Percentiles rank a stretch among this genome's conserved stretches.
phyloP scores from a whole-genome alignment of 1,140 invertebrate genomes.

The Hestina assimilis region DNA sequence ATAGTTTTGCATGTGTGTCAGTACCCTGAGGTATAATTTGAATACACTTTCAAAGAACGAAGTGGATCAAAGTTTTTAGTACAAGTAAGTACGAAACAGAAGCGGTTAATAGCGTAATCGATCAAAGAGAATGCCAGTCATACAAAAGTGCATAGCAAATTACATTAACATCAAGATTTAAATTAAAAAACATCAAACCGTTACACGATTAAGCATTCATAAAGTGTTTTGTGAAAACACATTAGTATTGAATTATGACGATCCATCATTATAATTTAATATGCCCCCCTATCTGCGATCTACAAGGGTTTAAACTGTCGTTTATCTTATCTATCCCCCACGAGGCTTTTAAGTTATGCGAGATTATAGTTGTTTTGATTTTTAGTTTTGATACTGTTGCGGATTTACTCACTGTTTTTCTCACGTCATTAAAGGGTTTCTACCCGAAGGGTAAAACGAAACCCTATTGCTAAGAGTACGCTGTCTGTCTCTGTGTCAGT shows the following conservation, averaged over 20 bases:
- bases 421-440: too few species aligned
- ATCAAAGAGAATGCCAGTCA: conserved; percentile 24
- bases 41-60: too few species aligned
- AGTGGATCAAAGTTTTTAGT: too few species aligned
- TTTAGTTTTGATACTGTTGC: too few species aligned
- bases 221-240: conserved; percentile 55
- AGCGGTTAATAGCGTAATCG: conserved; percentile 25
- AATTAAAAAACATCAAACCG: conserved; percentile 37
- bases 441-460: too few species aligned
- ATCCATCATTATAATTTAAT: conserved; percentile 73
- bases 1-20: too few species aligned
- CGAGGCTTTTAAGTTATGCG: conserved; percentile 9
- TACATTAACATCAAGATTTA: conserved; percentile 47
- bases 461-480: too few species aligned
- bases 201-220: conserved; percentile 46
- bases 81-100: too few species aligned
- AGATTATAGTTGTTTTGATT: conserved; percentile 4
- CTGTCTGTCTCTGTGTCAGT: too few species aligned
- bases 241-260: conserved; percentile 70
- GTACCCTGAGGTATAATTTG: too few species aligned
- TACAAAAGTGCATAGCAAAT: conserved; percentile 33
- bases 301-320: conserved; percentile 56
- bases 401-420: too few species aligned
- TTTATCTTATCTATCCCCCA: conserved; percentile 56
- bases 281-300: conserved; percentile 46